These are phyloP conservation scores for Lates calcarifer DNA, from an alignment of 2,113 vertebrate genomes.

Conservation along the genomic window DNA sequence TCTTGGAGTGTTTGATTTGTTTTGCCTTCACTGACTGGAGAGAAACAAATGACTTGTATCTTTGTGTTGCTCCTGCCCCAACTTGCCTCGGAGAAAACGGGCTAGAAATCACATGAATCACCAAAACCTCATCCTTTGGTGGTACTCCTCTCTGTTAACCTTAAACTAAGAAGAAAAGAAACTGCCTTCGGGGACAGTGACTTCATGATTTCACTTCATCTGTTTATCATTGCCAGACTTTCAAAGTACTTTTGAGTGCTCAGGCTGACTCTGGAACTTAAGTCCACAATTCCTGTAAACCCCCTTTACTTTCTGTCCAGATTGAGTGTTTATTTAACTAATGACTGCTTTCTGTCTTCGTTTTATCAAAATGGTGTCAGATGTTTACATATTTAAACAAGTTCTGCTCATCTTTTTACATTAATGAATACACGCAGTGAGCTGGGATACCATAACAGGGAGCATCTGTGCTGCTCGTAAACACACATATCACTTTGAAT, in stretches of 20 bases:
- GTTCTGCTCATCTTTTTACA: neutral
- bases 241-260: neutral
- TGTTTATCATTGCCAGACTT: no score
- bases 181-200: neutral
- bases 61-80: neutral
- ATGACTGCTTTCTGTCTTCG: neutral
- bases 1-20: neutral
- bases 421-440: neutral
- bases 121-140: neutral
- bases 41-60: slow-evolving; percentile 1
- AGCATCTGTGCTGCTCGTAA: neutral
- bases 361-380: neutral
- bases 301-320: neutral
- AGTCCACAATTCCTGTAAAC: neutral
- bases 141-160: neutral
- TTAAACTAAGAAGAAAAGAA: neutral
- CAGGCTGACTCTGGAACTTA: neutral
- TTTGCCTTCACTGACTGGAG: neutral
- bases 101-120: slow-evolving; percentile 28
- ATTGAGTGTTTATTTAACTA: neutral
- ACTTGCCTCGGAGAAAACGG: neutral
- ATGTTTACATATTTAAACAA: neutral
- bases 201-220: neutral
- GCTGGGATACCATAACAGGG: neutral
- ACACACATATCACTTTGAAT: neutral